Evolutionary conservation across 30 jellyfish, hydroid and myxozoan genomes (phyloP), one percentile per base, ranked within the genome.

Genomic region (Turritopsis rubra): DNA sequence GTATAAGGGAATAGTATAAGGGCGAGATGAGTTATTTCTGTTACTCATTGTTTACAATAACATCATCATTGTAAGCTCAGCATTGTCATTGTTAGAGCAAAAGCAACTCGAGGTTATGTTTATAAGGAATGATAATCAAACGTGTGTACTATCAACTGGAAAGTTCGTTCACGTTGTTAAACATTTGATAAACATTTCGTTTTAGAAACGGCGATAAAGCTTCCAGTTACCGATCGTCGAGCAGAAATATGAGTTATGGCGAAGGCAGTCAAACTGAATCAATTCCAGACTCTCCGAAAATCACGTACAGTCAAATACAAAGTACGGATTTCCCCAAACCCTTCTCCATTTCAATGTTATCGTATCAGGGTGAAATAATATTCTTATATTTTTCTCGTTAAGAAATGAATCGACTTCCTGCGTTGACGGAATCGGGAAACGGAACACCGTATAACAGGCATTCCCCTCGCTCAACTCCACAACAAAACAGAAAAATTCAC

Each of bases 401-500:
- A 74, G 82, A 74, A 74, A 52, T 26, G 21, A 23, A 22, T n/a
- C 82, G 82, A 23, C 65, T 74, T 20, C 82, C 82, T 0, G 82
- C 82, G 65, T 74, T 74, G 21, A 27, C 28, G 28, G 77, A 68
- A 27, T 68, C 77, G 8, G 30, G 30, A n/a, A 74, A 23, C 60
- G 65, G 41, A 1, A 74, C 60, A 30, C 82, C 82, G 82, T 26
- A 74, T 29, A 78, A 23, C 30, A 78, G 52, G 17, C 85, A 78
- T 52, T 78, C 85, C n/a, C 79, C 85, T 79, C 79, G 52, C 0
- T 25, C 30, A 20, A 20, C 85, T 24, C 85, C 85, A 16, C 78
- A 84, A 13, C 83, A 72, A 7, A 74, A 83, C 24, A 70, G 83
- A 29, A 89, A 90, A 53, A 73, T 82, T 25, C 72, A 81, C 75